Evolutionary conservation across 2,888 invertebrate genomes (phyloP), one percentile per base, ranked within the genome.

Genomic region (Drosophila lacicola): DNA sequence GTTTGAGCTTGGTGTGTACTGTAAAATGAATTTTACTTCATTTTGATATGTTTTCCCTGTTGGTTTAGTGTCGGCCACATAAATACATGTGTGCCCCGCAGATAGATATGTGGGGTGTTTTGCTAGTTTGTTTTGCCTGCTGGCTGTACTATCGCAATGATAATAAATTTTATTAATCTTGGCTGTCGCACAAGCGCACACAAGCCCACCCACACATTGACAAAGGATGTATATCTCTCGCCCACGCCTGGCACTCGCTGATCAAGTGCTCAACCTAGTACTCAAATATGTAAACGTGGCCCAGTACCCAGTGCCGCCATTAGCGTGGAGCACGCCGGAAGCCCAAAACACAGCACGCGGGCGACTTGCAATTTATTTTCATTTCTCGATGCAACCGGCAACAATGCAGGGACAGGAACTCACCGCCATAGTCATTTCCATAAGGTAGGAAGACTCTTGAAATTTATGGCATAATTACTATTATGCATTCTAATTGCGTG

Each of bases 1-100:
- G 72, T 71, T 83, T 77, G 69, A 76, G 73, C 67, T 74, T 45
- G 49, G 44, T 56, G 70, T 68, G 63, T 58, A 80, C 63, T 79
- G 81, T 77, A 85, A 85, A 85, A 85, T 85, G 86, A 85, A 85
- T 85, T 85, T 85, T 79, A 85, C 85, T 88, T 85, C 85, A 85
- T 85, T 85, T 88, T 83, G 87, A 83, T 83, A 83, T 84, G 83
- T 83, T 83, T 81, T 87, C 87, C 83, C 83, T 66, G 72, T 75
- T 86, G 87, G 82, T 66, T 83, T 70, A 78, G 71, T 69, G 64
- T 70, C 54, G 46, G 60, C 13, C 42, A 67, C 66, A 82, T 73
- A 80, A 79, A 84, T 82, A 82, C 74, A 62, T 61, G 49, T 67
- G 61, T 56, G 61, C 53, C 42, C 51, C 67, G 78, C 68, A 70